Base-by-base conservation (phyloP, 2,888 invertebrate genomes). In the Ichneumoninae sp. region DNA sequence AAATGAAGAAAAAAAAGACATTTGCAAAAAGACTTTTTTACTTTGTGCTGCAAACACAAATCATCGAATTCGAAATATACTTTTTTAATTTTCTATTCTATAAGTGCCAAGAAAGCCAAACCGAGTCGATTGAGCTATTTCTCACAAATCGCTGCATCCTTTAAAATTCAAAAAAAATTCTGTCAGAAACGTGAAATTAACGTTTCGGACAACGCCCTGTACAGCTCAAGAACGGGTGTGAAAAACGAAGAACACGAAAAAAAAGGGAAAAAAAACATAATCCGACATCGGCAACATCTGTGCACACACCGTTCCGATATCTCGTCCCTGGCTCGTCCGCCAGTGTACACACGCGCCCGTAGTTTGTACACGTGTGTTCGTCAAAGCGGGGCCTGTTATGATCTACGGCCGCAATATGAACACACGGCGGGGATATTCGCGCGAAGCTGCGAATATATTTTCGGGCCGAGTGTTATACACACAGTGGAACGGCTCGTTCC, bases 361-460 rank as follows among this genome's bases (percentile, higher is more conserved):
- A 77, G 73, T 85, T 87, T 82, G 70, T 83, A 82, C 84, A 86
- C 83, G 84, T 87, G 86, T 86, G 78, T 80, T 71, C 44, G 80
- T 81, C 33, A 78, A 70, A 52, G 13, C 69, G 40, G 70, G 44
- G 13, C 44, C 65, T 47, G 54, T 57, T 47, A 71, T 76, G 81
- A 82, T 86, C 77, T 81, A 84, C 70, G 84, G 66, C 81, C 81
- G 77, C 50, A 69, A 84, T 66, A 75, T 73, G 69, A 71, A 75
- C 66, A 22, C 69, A 10, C 16, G 13, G 52, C 10, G 57, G 69
- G 36, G 22, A 19, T 75, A 79, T 75, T 79, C 57, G 75, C 79
- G 54, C 75, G 50, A 70, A 57, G 57, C 52, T 76, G n/a, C 73
- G 57, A 73, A 73, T 80, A 66, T 70, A 70, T 74, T 69, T 68